Evolutionary conservation across 2,797 vertebrate genomes (phyloP), one percentile per base, ranked within the genome.

Genomic region (Molossus molossus): DNA sequence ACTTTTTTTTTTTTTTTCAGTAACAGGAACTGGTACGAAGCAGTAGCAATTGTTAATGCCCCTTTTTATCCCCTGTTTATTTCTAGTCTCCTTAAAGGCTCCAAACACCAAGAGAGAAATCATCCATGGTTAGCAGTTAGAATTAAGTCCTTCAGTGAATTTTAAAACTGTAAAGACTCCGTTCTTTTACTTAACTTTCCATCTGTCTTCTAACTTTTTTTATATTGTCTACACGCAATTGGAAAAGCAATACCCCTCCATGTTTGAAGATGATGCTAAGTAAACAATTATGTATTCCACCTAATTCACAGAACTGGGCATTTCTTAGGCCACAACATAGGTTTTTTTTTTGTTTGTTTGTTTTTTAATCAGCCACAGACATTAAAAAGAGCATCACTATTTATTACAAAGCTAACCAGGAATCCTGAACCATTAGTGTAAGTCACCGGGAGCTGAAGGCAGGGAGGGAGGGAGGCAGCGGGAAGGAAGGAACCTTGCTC

Each of bases 91-190:
- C 87, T 75, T 92, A 72, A 87, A 91, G 72, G 55, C 29, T 72
- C 21, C 14, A 81, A 48, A 25, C 21, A 84, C 25, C 40, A 45
- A 3, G 0, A 9, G 7, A 87, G 23, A 76, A 60, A 89, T 82
- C 13, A 4, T n/a, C 37, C 20, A 62, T 25, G 10, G 25, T 91
- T 86, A 79, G 37, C 55, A 70, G 15, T 40, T 86, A 86, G 65
- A 96, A 87, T 85, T n/a, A 40, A 86, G 29, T 45, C n/a, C 53
- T 96, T 62, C 18, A 33, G 72, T 55, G 67, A 84, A 91, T 73
- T 69, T 76, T 90, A 23, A 53, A 76, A 84, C 9, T 27, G 27
- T 1, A 29, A 76, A 93, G 33, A 70, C 17, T 94, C 7, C 29
- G 55, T 72, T 85, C 33, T 72, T 90, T 48, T 83, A 72, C 25